Conservation (phyloP, 2,113 vertebrate genomes). For the pig (Sus scrofa) region T2T-Sscrofa CM000812.6:169909001-169909500, state of each 20-base stretch:
- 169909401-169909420: neutral
- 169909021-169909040: neutral
- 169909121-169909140: neutral
- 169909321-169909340: neutral
- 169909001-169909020: neutral
- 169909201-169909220: neutral
- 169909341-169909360: slow-evolving; percentile 7
- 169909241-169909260: neutral
- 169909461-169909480: slow-evolving; percentile 12
- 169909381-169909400: neutral
- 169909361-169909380: neutral
- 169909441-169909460: neutral
- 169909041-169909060: neutral
- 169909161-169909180: neutral
- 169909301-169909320: neutral
- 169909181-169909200: neutral
- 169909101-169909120: neutral
- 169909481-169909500: neutral
- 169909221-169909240: too few relatives aligned
- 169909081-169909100: neutral
- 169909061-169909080: neutral
- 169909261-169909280: neutral
- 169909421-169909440: neutral
- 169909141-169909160: neutral
- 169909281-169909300: neutral